A percentile compares a stretch with the other conserved stretches of the same genome.
phyloP scores from a whole-genome alignment of 1,140 invertebrate genomes.

The Nymphalis io region DNA sequence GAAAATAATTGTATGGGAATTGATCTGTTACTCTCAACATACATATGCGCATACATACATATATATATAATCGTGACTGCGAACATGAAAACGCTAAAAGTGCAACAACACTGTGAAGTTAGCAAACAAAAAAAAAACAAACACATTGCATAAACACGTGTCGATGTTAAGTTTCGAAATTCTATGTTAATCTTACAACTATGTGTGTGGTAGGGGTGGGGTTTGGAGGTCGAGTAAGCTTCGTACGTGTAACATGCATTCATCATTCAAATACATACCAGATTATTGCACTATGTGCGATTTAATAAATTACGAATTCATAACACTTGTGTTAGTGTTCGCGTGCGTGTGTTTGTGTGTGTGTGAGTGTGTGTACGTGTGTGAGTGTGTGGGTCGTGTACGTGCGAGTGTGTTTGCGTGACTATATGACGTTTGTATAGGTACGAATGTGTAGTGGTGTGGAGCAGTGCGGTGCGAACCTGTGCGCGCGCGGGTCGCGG shows the following conservation, averaged over 20 bases:
- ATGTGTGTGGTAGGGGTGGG: too few species aligned
- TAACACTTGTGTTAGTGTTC: background rate
- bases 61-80: background rate
- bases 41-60: too few species aligned
- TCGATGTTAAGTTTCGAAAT: constrained; percentile 9
- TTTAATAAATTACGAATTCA: too few species aligned
- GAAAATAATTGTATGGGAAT: background rate
- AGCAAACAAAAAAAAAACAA: constrained; percentile 13
- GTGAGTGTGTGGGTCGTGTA: background rate
- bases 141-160: constrained; percentile 18
- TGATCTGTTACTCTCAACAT: too few species aligned
- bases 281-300: too few species aligned
- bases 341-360: background rate
- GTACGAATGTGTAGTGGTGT: background rate
- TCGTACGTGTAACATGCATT: too few species aligned
- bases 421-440: background rate
- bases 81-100: constrained; percentile 10
- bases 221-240: too few species aligned
- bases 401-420: background rate
- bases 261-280: too few species aligned
- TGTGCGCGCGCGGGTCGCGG: constrained; percentile 35
- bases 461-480: constrained; percentile 36
- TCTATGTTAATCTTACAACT: too few species aligned
- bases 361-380: background rate
- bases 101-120: constrained; percentile 10